Conservation (phyloP, 1,140 invertebrate species). For the Oncopodura yosiiana region DNA sequence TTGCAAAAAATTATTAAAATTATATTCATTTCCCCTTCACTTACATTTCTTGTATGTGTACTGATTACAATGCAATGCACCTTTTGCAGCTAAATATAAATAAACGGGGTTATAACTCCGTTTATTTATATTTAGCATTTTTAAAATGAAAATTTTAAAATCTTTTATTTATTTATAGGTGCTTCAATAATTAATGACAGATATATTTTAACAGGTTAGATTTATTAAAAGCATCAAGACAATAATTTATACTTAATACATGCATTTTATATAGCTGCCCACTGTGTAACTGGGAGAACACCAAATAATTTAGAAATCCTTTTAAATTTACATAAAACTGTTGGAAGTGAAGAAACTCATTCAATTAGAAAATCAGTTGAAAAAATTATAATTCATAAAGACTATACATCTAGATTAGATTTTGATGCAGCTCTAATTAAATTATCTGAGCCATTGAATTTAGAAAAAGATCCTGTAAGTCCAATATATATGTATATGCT, state of each 20-base stretch:
- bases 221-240: no score
- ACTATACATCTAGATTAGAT: conserved; percentile 30
- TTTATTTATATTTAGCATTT: no score
- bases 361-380: conserved; percentile 12
- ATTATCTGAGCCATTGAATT: conserved; percentile 5
- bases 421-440: conserved; percentile 39
- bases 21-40: no score
- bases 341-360: background rate
- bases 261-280: conserved; percentile 18
- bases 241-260: background rate
- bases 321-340: conserved; percentile 20
- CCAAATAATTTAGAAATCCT: conserved; percentile 27
- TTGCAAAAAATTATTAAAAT: no score
- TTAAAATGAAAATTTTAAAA: no score
- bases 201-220: conserved; percentile 11
- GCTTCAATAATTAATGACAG: conserved; percentile 12
- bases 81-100: no score
- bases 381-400: conserved; percentile 20
- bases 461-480: background rate
- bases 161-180: no score
- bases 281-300: conserved; percentile 28
- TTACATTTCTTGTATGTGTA: no score
- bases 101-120: no score
- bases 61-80: no score
- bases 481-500: conserved; percentile 29